phyloP scores from a whole-genome alignment of 1,140 invertebrate genomes.

The Pseudomyrmex concolor region DNA sequence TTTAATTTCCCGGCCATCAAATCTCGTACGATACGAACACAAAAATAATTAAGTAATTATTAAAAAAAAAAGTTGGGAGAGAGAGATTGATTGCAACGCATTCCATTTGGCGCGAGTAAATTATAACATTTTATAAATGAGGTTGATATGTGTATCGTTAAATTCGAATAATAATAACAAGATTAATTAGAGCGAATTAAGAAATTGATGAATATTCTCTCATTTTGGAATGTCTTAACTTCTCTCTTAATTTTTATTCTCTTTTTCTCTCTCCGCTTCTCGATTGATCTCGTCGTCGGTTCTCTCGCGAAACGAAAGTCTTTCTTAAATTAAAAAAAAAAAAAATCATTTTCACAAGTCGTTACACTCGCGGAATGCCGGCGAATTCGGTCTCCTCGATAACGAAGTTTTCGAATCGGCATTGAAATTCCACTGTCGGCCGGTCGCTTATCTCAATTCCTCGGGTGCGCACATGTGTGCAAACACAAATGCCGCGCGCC shows the following conservation, averaged over 20 bases:
- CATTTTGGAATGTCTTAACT: slow-evolving; percentile 36
- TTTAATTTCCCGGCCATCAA: background rate
- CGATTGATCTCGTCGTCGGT: background rate
- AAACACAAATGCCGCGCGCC: slow-evolving; percentile 41
- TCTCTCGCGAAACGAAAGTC: background rate
- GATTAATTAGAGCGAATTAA: slow-evolving; percentile 1
- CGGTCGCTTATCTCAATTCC: slow-evolving; percentile 55
- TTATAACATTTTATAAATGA: slow-evolving; percentile 4
- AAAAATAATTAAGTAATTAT: background rate
- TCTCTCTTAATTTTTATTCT: slow-evolving; percentile 28
- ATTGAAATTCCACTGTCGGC: slow-evolving; percentile 60
- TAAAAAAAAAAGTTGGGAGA: background rate
- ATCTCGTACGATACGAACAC: background rate
- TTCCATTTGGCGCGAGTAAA: background rate
- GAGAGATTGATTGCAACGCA: background rate
- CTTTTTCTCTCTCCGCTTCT: background rate
- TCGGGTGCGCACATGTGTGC: slow-evolving; percentile 34
- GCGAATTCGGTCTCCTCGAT: slow-evolving; percentile 1
- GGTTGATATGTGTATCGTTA: background rate
- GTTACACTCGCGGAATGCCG: slow-evolving; percentile 35
- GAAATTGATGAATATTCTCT: background rate
- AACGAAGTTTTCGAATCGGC: slow-evolving; percentile 28
- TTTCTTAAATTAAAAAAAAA: background rate
- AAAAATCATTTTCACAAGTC: slow-evolving; percentile 36
- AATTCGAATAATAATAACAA: background rate